Percentiles rank a stretch among this genome's conserved stretches.
Evolutionary conservation across 2,797 vertebrate genomes (phyloP).

Genomic region (Petrocephalus schoutedeni): DNA sequence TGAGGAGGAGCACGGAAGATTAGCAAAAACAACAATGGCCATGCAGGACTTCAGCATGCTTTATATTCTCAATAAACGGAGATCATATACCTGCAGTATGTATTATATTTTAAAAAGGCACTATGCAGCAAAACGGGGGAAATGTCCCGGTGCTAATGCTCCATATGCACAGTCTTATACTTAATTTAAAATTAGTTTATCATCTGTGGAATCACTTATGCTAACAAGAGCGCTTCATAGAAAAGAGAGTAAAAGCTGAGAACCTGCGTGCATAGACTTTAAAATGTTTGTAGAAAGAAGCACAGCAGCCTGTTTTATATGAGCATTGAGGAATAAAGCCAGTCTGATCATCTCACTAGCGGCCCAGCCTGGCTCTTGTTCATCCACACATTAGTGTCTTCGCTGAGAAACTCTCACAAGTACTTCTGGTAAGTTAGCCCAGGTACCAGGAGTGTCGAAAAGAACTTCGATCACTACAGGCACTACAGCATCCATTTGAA

Average conservation of each 20-base stretch:
- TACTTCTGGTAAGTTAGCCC: neutral
- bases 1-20: slow-evolving; percentile 16
- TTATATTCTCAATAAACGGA: neutral
- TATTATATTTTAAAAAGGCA: slow-evolving; percentile 27
- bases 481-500: neutral
- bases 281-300: neutral
- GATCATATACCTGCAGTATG: slow-evolving; percentile 25
- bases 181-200: neutral
- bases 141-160: neutral
- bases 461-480: neutral
- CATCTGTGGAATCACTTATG: neutral
- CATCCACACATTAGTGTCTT: neutral
- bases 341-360: neutral
- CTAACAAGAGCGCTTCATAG: neutral
- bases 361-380: neutral
- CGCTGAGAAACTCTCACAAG: neutral
- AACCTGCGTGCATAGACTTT: neutral
- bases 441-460: neutral
- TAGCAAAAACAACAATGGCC: slow-evolving; percentile 27
- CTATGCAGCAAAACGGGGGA: neutral
- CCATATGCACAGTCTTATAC: neutral
- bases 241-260: neutral
- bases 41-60: neutral
- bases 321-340: neutral
- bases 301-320: neutral